phyloP scores from a whole-genome alignment of 2,888 invertebrate genomes.

The Hecatera dysodea region DNA sequence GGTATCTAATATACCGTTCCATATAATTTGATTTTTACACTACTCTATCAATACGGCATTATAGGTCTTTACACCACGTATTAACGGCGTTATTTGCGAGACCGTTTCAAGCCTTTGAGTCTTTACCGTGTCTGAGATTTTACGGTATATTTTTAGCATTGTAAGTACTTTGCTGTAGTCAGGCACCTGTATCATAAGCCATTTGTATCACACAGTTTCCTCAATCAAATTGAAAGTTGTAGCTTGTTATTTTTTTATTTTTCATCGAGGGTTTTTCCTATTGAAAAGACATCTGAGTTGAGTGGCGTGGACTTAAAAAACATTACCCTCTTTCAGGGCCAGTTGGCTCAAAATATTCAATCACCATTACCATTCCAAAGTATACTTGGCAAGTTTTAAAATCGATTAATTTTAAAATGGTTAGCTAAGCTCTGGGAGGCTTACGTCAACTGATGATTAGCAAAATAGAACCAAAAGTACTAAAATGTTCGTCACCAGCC shows the following conservation, averaged over 20 bases:
- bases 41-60: conserved; percentile 19
- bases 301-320: too few species aligned
- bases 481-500: neutral
- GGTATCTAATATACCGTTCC: neutral
- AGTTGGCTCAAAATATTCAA: too few species aligned
- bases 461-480: neutral
- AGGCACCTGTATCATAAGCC: neutral
- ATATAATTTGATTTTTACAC: conserved; percentile 3
- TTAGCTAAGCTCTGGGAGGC: neutral
- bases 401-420: too few species aligned
- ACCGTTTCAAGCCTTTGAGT: neutral
- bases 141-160: neutral
- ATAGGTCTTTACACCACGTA: conserved; percentile 4
- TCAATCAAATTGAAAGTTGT: too few species aligned
- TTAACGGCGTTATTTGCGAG: neutral
- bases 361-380: neutral
- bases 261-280: too few species aligned
- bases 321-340: too few species aligned
- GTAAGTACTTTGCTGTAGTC: neutral
- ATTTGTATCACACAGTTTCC: too few species aligned
- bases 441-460: neutral
- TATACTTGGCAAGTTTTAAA: neutral
- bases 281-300: too few species aligned
- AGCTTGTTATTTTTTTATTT: too few species aligned
- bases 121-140: neutral